Evolutionary conservation across 2,888 invertebrate species (phyloP).

Genomic region (Drosophila siamana): DNA sequence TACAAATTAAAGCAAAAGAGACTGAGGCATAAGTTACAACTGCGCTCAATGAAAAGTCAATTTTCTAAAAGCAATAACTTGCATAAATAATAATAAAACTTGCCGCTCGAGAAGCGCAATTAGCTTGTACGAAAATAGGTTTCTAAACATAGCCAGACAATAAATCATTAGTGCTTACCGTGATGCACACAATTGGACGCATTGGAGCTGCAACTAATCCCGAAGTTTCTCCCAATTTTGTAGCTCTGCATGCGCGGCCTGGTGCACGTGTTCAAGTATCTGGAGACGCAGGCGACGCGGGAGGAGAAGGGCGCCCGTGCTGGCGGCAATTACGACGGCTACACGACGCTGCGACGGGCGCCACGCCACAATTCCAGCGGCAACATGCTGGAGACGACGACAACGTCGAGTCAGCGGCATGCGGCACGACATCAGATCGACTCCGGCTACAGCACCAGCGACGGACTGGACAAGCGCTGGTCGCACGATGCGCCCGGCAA

Average conservation of each 20-base stretch:
- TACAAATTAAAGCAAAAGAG: too few relatives aligned
- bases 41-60: too few relatives aligned
- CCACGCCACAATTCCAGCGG: conserved; percentile 82
- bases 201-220: neutral
- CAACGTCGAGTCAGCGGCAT: conserved; percentile 68
- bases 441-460: conserved; percentile 95
- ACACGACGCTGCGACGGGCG: conserved; percentile 84
- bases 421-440: conserved; percentile 90
- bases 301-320: conserved; percentile 85
- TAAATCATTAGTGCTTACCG: neutral
- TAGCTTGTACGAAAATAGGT: neutral
- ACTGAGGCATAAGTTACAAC: too few relatives aligned
- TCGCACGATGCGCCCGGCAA: conserved; percentile 89
- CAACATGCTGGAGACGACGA: conserved; percentile 79
- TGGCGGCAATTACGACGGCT: conserved; percentile 85
- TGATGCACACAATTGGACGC: too few relatives aligned
- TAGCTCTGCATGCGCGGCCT: conserved; percentile 93
- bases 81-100: too few relatives aligned
- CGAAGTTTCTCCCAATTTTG: neutral
- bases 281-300: conserved; percentile 94
- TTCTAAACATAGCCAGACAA: neutral
- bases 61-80: too few relatives aligned
- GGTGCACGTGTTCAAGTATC: conserved; percentile 97
- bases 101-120: too few relatives aligned
- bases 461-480: conserved; percentile 93